These are phyloP conservation scores for Contarinia nasturtii DNA, from an alignment of 1,140 invertebrate species.

Conservation along the genomic window DNA sequence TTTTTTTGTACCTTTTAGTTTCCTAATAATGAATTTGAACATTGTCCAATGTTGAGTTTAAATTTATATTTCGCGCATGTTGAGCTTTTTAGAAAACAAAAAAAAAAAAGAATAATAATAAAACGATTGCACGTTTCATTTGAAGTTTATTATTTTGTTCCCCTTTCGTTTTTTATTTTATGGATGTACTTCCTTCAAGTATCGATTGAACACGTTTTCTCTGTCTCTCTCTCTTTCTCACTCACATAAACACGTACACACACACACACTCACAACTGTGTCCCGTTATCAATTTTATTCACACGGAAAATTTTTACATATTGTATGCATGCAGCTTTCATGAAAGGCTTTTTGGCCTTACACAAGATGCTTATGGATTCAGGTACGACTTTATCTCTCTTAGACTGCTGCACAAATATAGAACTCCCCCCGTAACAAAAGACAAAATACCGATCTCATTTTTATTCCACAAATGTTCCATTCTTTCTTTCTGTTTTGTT, in stretches of 20 bases:
- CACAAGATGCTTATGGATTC: slow-evolving; percentile 47
- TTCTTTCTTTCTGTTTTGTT: too few species aligned
- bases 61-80: too few species aligned
- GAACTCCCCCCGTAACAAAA: background rate
- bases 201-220: too few species aligned
- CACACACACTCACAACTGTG: slow-evolving; percentile 5
- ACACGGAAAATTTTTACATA: background rate
- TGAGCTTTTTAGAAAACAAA: slow-evolving; percentile 17
- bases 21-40: too few species aligned
- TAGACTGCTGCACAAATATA: background rate
- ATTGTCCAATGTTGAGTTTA: too few species aligned
- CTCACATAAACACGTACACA: background rate
- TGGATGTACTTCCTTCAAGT: too few species aligned
- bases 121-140: background rate
- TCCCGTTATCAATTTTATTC: slow-evolving; percentile 4
- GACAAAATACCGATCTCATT: background rate
- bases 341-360: slow-evolving; percentile 52
- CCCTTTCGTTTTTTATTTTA: background rate
- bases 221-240: too few species aligned
- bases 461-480: background rate
- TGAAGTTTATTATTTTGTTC: background rate
- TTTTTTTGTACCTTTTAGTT: too few species aligned
- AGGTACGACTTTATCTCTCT: slow-evolving; percentile 31
- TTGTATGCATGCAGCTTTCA: slow-evolving; percentile 45
- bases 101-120: too few species aligned